A percentile compares a stretch with the other conserved stretches of the same genome.
Evolutionary conservation across 2,888 invertebrate species (phyloP).

Genomic region (Teleiodes luculella): DNA sequence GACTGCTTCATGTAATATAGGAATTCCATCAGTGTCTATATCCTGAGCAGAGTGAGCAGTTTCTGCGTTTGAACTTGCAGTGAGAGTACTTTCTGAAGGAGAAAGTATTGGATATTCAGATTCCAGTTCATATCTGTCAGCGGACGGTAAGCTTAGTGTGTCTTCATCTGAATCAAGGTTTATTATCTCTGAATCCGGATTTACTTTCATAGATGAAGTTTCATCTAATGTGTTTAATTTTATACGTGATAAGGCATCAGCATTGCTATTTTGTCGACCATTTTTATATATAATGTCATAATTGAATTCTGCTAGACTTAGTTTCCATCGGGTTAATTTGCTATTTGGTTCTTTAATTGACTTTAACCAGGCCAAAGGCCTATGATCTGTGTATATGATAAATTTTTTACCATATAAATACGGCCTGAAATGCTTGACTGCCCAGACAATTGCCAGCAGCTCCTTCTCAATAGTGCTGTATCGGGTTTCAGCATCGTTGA

Average conservation of each 20-base stretch:
- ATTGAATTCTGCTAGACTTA: not conserved
- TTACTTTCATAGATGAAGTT: not conserved
- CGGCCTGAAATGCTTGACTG: not conserved
- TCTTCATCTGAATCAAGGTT: too few relatives aligned
- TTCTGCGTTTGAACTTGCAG: not conserved
- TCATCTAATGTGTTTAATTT: not conserved
- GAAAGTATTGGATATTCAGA: too few relatives aligned
- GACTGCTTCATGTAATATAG: slow-evolving; percentile 18
- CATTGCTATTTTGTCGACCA: not conserved
- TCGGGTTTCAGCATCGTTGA: not conserved
- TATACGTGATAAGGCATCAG: too few relatives aligned
- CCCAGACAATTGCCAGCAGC: not conserved
- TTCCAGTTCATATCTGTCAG: too few relatives aligned
- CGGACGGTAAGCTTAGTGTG: too few relatives aligned
- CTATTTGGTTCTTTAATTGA: not conserved
- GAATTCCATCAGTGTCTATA: slow-evolving; percentile 8
- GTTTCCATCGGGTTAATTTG: not conserved
- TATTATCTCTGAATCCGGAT: not conserved
- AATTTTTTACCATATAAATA: not conserved
- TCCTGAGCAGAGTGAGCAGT: slow-evolving; percentile 8
- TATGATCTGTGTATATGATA: not conserved
- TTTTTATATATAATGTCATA: not conserved
- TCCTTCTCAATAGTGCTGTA: slow-evolving; percentile 1
- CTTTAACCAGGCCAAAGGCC: not conserved
- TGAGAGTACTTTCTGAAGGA: too few relatives aligned